Percentiles rank a stretch among this genome's conserved stretches.
Evolutionary conservation across 1,140 invertebrate species (phyloP).

Genomic region (Harpegnathos saltator): DNA sequence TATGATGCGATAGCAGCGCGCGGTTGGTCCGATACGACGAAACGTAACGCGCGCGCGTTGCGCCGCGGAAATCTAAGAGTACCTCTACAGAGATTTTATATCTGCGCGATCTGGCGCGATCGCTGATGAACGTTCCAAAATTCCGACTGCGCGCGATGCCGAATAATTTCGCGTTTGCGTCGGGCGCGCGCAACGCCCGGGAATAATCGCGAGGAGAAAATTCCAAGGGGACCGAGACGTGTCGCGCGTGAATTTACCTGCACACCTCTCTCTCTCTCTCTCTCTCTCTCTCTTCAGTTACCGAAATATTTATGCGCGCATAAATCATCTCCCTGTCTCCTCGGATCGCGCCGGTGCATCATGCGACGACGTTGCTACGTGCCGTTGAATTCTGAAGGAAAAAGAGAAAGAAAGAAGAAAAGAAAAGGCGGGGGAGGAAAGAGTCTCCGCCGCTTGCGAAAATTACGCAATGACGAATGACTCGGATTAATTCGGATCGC

Average conservation of each 20-base stretch:
- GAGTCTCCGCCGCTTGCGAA: background rate
- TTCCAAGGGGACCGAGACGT: background rate
- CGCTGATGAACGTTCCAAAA: background rate
- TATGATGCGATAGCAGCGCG: too few species aligned
- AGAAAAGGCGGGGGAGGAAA: background rate
- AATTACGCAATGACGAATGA: background rate
- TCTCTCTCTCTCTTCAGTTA: background rate
- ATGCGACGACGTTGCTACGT: background rate
- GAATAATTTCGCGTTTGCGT: background rate
- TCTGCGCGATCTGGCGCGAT: too few species aligned
- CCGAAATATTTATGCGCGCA: background rate
- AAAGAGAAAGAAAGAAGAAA: background rate
- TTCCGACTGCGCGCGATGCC: background rate
- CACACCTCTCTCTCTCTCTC: background rate
- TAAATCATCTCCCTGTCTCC: constrained; percentile 4
- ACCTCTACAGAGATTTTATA: too few species aligned
- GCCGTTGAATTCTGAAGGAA: background rate
- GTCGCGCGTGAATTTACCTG: constrained; percentile 5
- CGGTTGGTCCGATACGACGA: too few species aligned
- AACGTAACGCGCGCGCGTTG: too few species aligned
- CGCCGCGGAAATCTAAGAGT: too few species aligned
- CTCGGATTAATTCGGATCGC: background rate
- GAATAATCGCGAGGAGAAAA: background rate
- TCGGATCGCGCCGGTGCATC: background rate
- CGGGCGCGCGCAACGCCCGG: background rate